These are phyloP conservation scores for Phycodurus eques DNA, from an alignment of 2,113 vertebrate species.

Conservation along the genomic window DNA sequence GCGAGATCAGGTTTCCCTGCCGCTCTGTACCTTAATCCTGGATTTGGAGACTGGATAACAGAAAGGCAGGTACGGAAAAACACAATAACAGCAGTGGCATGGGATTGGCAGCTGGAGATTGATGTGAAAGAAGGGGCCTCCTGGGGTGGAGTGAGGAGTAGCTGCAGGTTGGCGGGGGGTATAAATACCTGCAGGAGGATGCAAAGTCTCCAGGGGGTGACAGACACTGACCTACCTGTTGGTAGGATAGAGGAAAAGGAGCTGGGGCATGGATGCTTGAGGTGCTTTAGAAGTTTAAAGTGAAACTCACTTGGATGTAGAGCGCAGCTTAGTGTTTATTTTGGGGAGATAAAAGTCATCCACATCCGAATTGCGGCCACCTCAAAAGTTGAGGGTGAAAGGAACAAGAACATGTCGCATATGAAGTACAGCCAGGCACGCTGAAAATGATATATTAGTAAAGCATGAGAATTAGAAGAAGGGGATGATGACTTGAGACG, in stretches of 20 bases:
- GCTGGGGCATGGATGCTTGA: conserved; percentile 8
- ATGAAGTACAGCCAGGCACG: neutral
- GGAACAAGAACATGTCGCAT: neutral
- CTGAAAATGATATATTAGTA: conserved; percentile 8
- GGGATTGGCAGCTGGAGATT: conserved; percentile 69
- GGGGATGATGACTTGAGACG: neutral
- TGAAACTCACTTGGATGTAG: conserved; percentile 12
- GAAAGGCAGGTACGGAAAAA: conserved; percentile 55
- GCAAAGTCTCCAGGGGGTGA: conserved; percentile 70
- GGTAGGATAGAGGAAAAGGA: conserved; percentile 18
- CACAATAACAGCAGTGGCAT: conserved; percentile 66
- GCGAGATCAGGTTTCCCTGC: conserved; percentile 59
- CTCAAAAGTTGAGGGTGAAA: neutral
- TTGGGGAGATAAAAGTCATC: neutral
- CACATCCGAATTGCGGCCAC: neutral
- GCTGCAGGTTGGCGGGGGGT: conserved; percentile 54
- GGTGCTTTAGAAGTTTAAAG: conserved; percentile 10
- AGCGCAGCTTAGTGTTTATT: neutral
- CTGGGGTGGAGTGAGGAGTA: conserved; percentile 79
- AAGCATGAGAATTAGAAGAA: conserved; percentile 6
- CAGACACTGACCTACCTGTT: conserved; percentile 27
- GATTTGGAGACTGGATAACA: conserved; percentile 63
- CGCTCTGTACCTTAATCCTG: conserved; percentile 69
- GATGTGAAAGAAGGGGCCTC: conserved; percentile 71
- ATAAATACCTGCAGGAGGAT: conserved; percentile 91